Percentiles rank a stretch among this genome's conserved stretches.
Conservation (phyloP, 2,888 invertebrate species). For the Epinotia brunnichana region DNA sequence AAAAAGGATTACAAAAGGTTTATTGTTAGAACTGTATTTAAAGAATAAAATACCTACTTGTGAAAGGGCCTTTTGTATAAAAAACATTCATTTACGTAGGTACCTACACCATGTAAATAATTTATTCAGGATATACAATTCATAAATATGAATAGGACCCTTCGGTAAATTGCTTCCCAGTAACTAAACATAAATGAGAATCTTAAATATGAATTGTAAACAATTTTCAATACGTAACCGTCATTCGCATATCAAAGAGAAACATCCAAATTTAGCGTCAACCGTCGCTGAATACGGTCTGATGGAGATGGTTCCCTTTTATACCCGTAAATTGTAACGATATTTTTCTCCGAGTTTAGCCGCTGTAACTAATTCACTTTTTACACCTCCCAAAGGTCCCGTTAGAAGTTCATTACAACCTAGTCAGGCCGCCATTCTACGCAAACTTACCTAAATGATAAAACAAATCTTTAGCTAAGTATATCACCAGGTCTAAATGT, state of each 20-base stretch:
- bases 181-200: neutral
- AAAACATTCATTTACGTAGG: neutral
- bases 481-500: neutral
- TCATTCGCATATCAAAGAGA: conserved; percentile 18
- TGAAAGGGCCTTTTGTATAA: neutral
- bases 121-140: neutral
- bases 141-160: neutral
- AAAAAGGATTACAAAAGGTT: too few relatives aligned
- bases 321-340: conserved; percentile 44
- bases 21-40: too few relatives aligned
- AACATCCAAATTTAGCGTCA: conserved; percentile 11
- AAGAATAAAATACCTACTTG: neutral
- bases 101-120: neutral
- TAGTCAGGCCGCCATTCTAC: conserved; percentile 46
- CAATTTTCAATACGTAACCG: conserved; percentile 17
- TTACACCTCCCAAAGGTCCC: conserved; percentile 50
- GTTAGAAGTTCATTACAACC: conserved; percentile 54
- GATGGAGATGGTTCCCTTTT: conserved; percentile 28
- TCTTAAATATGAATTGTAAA: conserved; percentile 13
- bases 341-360: conserved; percentile 43
- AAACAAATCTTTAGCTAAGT: neutral
- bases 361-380: conserved; percentile 51
- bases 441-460: conserved; percentile 49
- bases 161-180: neutral
- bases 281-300: neutral